Evolutionary conservation across 2,888 invertebrate species (phyloP).

Genomic region (Notodonta ziczac): DNA sequence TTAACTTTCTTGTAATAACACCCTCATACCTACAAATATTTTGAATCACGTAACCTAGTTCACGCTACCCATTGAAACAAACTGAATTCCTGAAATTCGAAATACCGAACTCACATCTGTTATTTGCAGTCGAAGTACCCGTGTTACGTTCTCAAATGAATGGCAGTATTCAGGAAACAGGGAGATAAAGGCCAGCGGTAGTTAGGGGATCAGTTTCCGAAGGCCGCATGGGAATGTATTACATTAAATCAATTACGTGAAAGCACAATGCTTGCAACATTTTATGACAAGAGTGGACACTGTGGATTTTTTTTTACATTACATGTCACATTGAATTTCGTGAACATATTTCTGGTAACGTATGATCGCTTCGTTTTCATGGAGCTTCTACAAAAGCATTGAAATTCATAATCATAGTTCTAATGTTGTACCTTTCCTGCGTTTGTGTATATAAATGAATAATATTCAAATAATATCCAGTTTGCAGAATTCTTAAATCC

Average conservation of each 20-base stretch:
- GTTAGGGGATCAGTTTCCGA: constrained; percentile 51
- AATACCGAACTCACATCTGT: constrained; percentile 14
- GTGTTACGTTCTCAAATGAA: constrained; percentile 48
- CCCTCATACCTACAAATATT: no score
- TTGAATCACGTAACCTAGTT: no score
- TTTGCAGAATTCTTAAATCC: constrained; percentile 5
- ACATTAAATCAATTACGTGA: no score
- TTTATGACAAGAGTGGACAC: no score
- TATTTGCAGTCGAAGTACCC: constrained; percentile 22
- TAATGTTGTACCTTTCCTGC: not conserved
- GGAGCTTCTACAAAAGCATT: no score
- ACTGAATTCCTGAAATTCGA: constrained; percentile 26
- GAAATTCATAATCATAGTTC: no score
- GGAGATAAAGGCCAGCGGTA: constrained; percentile 47
- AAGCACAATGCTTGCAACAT: constrained; percentile 19
- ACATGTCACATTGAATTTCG: no score
- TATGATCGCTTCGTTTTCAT: no score
- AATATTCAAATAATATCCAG: not conserved
- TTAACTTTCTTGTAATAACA: no score
- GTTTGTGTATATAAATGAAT: not conserved
- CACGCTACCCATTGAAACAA: no score
- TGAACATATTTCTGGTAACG: no score
- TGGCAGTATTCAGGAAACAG: constrained; percentile 37
- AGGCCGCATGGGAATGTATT: constrained; percentile 38
- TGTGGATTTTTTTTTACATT: no score